These are phyloP conservation scores for Himalopsyche phryganea DNA, from an alignment of 1,140 invertebrate species.

Conservation along the genomic window DNA sequence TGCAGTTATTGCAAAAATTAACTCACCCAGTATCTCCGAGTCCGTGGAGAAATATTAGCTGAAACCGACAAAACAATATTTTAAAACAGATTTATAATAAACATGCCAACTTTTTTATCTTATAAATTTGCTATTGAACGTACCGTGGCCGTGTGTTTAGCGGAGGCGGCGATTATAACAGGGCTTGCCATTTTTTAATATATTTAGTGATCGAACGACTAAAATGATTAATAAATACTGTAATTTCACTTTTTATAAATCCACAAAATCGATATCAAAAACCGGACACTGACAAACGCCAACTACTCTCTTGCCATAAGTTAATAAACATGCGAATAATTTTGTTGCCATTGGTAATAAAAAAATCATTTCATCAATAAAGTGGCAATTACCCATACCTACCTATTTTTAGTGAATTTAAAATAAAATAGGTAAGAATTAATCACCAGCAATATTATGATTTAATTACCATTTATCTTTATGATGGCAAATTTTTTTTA, in stretches of 20 bases:
- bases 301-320: conserved; percentile 1
- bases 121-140: conserved; percentile 29
- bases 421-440: no score
- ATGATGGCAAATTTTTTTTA: no score
- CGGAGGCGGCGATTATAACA: conserved; percentile 70
- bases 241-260: conserved; percentile 21
- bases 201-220: neutral
- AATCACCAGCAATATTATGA: no score
- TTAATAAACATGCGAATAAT: no score
- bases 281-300: conserved; percentile 22
- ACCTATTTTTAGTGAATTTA: no score
- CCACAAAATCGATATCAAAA: conserved; percentile 22
- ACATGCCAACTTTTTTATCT: neutral
- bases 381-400: no score
- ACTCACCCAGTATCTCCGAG: conserved; percentile 66
- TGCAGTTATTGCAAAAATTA: no score
- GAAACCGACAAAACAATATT: conserved; percentile 42
- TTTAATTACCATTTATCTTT: no score
- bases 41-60: conserved; percentile 70
- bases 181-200: conserved; percentile 50
- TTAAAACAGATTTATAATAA: neutral
- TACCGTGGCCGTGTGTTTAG: conserved; percentile 77
- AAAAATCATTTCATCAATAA: no score
- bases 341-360: no score
- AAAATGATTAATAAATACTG: neutral